These are phyloP conservation scores for Oreocharis arfaki DNA, from an alignment of 2,113 vertebrate genomes.

Conservation along the genomic window DNA sequence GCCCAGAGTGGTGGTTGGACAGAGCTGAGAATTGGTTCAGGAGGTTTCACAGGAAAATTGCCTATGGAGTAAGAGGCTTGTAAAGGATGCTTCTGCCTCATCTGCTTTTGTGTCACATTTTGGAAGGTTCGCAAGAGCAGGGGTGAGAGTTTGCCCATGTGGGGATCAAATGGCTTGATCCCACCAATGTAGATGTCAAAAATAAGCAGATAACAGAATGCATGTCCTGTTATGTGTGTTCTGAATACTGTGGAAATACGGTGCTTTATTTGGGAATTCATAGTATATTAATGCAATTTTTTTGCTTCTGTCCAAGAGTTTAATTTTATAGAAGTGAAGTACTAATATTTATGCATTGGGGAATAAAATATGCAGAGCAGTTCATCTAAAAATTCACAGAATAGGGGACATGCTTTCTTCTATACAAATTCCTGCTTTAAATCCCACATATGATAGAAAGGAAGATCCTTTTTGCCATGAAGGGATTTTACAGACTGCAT, in stretches of 20 bases:
- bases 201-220: neutral
- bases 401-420: neutral
- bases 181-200: neutral
- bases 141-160: neutral
- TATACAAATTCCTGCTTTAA: neutral
- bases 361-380: neutral
- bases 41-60: neutral
- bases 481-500: neutral
- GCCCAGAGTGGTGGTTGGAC: neutral
- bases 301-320: neutral
- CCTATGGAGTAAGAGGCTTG: neutral
- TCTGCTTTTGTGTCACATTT: neutral
- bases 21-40: neutral
- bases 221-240: neutral
- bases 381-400: neutral
- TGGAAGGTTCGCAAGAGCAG: neutral
- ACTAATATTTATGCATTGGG: neutral
- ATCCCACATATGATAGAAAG: neutral
- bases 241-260: neutral
- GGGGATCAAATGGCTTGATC: neutral
- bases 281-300: accelerated
- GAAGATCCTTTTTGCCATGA: neutral
- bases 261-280: neutral
- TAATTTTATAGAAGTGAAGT: neutral
- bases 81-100: neutral